Conservation (phyloP, 2,113 vertebrate species). For the Neoarius graeffei region DNA sequence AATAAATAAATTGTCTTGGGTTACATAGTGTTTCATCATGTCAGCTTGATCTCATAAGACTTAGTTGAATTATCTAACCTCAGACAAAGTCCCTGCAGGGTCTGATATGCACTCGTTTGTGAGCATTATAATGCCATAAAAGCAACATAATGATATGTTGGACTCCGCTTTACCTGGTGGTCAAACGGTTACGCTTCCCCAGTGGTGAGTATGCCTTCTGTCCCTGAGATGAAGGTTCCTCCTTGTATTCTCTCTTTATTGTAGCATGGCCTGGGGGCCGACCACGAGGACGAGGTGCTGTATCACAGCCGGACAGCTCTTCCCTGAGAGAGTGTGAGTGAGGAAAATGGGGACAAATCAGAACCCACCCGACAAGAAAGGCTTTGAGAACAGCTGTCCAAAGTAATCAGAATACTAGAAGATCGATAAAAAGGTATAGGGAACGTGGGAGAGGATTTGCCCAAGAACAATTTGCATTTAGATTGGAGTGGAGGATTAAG, state of each 20-base stretch:
- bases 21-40: constrained; percentile 41
- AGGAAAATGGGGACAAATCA: background rate
- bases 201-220: constrained; percentile 50
- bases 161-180: constrained; percentile 53
- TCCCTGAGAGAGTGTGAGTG: constrained; percentile 40
- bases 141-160: background rate
- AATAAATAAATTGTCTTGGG: background rate
- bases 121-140: too few species aligned
- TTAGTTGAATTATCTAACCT: constrained; percentile 5
- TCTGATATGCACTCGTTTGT: background rate
- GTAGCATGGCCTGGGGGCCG: constrained; percentile 50
- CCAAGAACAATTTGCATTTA: constrained; percentile 43
- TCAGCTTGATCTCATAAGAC: background rate
- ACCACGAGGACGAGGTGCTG: constrained; percentile 58
- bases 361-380: background rate
- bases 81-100: background rate
- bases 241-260: constrained; percentile 57
- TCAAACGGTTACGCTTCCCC: constrained; percentile 54
- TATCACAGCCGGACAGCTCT: constrained; percentile 50
- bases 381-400: background rate
- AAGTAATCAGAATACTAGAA: background rate
- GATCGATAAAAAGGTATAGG: background rate
- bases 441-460: background rate
- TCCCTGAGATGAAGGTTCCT: constrained; percentile 53
- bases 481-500: constrained; percentile 28